Percentiles rank a stretch among this genome's conserved stretches.
Evolutionary conservation across 2,888 invertebrate genomes (phyloP).

Genomic region (Abscondita cerata): DNA sequence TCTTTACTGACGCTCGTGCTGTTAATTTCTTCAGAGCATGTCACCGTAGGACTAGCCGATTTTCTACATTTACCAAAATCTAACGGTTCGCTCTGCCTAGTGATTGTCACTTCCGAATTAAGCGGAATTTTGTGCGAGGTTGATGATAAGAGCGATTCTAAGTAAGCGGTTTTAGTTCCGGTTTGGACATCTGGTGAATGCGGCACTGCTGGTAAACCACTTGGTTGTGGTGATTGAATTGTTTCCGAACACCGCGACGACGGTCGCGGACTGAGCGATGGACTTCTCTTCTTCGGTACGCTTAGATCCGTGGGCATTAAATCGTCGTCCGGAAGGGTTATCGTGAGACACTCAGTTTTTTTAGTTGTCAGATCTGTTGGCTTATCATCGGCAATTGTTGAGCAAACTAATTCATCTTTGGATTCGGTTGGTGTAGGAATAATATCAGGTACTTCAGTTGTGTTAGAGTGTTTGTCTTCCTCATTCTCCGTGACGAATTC

Average conservation of each 20-base stretch:
- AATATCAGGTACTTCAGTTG: conserved; percentile 20
- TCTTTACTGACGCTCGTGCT: conserved; percentile 9
- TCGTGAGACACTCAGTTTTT: conserved; percentile 19
- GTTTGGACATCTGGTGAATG: conserved; percentile 71
- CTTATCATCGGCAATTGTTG: conserved; percentile 25
- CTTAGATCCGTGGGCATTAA: conserved; percentile 66
- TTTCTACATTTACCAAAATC: conserved; percentile 73
- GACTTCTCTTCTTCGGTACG: conserved; percentile 60
- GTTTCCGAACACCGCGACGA: conserved; percentile 75
- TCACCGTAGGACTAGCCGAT: conserved; percentile 75
- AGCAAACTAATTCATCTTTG: conserved; percentile 11
- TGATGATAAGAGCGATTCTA: conserved; percentile 70
- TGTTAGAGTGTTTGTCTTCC: conserved; percentile 10
- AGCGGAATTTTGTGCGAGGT: conserved; percentile 63
- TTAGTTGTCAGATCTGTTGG: conserved; percentile 50
- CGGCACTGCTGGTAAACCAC: conserved; percentile 73
- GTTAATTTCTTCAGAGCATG: conserved; percentile 76
- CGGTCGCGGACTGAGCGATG: conserved; percentile 64
- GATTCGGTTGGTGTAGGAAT: conserved; percentile 31
- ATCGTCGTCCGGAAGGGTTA: conserved; percentile 52
- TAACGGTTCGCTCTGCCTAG: conserved; percentile 69
- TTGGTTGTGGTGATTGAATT: conserved; percentile 76
- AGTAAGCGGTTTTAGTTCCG: conserved; percentile 61
- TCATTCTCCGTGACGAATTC: conserved; percentile 6
- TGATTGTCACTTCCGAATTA: conserved; percentile 63